Percentiles rank a stretch among this genome's conserved stretches.
These are phyloP conservation scores for Dryocosmus kuriphilus DNA, from an alignment of 2,888 invertebrate species.

Conservation along the genomic window DNA sequence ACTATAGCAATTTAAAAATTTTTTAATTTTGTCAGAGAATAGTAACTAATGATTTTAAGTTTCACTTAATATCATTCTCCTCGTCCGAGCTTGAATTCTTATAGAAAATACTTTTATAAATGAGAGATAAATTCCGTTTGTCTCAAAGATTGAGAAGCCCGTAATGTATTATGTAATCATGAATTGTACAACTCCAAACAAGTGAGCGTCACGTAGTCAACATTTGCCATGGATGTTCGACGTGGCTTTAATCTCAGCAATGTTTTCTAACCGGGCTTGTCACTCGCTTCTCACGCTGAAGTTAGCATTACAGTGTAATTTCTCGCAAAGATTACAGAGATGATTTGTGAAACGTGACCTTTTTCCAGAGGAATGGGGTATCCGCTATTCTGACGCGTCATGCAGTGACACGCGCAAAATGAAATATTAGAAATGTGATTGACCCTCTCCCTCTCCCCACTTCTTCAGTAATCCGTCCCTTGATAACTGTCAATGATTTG, in stretches of 20 bases:
- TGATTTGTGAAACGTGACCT: slow-evolving; percentile 57
- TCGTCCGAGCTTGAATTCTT: neutral
- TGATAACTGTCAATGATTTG: slow-evolving; percentile 49
- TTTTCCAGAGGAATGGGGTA: slow-evolving; percentile 43
- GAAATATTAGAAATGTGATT: slow-evolving; percentile 54
- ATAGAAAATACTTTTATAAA: slow-evolving; percentile 15
- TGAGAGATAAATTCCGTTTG: slow-evolving; percentile 2
- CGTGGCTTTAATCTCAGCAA: slow-evolving; percentile 9
- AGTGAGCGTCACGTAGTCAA: slow-evolving; percentile 21
- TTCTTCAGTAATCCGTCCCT: slow-evolving; percentile 33
- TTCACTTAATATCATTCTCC: too few species aligned
- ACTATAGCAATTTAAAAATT: too few species aligned
- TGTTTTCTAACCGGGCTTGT: slow-evolving; percentile 24
- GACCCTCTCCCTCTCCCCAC: slow-evolving; percentile 20
- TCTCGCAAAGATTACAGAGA: slow-evolving; percentile 53
- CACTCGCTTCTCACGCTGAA: slow-evolving; percentile 12
- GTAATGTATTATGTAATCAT: slow-evolving; percentile 20
- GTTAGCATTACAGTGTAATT: slow-evolving; percentile 39
- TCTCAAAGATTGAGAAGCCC: slow-evolving; percentile 6
- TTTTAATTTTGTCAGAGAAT: too few species aligned
- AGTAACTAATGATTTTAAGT: too few species aligned
- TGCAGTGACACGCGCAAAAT: slow-evolving; percentile 43
- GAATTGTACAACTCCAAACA: slow-evolving; percentile 22
- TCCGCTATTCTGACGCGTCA: slow-evolving; percentile 51
- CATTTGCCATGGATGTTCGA: slow-evolving; percentile 29